A percentile compares a stretch with the other conserved stretches of the same genome.
Evolutionary conservation across 2,113 vertebrate genomes (phyloP).

Genomic region (Muntiacus muntjak): DNA sequence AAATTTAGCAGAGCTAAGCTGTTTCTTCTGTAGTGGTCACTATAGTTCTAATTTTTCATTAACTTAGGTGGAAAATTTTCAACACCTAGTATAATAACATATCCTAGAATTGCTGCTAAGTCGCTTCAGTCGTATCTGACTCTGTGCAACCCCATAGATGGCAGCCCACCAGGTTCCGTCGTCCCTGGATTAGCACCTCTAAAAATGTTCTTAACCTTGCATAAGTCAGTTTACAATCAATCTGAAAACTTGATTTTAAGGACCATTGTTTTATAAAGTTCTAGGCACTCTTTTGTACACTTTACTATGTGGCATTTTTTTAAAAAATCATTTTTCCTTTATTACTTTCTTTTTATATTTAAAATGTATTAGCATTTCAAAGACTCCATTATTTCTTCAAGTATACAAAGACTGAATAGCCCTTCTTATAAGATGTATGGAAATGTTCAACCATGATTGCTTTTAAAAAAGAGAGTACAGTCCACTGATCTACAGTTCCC

Average conservation of each 20-base stretch:
- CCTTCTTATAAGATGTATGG: neutral
- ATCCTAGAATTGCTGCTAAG: neutral
- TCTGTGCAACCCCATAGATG: too few relatives aligned
- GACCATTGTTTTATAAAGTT: conserved; percentile 48
- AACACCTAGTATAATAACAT: neutral
- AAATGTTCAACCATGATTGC: conserved; percentile 16
- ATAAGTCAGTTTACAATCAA: neutral
- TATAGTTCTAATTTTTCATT: neutral
- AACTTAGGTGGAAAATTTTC: neutral
- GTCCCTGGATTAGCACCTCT: neutral
- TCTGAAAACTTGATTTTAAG: conserved; percentile 51
- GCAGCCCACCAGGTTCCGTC: too few relatives aligned
- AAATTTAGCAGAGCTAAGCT: neutral
- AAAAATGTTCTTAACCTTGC: conserved; percentile 11
- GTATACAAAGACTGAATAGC: neutral
- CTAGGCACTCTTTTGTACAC: neutral
- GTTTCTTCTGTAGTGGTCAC: neutral
- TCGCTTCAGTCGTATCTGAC: too few relatives aligned
- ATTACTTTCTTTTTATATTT: conserved; percentile 2
- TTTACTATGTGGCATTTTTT: neutral
- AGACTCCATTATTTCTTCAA: neutral
- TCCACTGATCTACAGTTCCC: neutral
- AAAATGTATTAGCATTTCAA: conserved; percentile 41
- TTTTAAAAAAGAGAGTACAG: conserved; percentile 25
- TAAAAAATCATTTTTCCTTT: neutral